Conservation (phyloP, 2,888 invertebrate genomes). For the Philonicus albiceps region DNA sequence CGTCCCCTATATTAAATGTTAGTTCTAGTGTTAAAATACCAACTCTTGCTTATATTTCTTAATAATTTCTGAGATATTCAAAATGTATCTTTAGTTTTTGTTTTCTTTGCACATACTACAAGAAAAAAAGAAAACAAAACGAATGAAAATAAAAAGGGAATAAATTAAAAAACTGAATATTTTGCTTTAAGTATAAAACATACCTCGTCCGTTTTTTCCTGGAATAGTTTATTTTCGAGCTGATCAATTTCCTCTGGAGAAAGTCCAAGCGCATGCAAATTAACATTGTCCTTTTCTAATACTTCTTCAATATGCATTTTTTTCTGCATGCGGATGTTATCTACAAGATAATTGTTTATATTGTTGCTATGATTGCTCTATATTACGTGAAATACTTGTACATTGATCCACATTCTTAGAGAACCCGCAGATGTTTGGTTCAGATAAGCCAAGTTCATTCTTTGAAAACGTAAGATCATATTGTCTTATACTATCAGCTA, state of each 20-base stretch:
- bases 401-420: background rate
- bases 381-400: background rate
- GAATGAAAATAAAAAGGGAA: too few species aligned
- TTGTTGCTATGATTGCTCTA: background rate
- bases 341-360: conserved; percentile 55
- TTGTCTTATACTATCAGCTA: conserved; percentile 47
- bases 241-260: conserved; percentile 67
- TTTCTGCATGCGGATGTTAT: background rate
- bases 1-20: too few species aligned
- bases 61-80: too few species aligned
- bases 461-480: conserved; percentile 37
- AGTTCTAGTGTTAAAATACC: too few species aligned
- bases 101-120: too few species aligned
- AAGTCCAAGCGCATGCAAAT: conserved; percentile 63
- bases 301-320: background rate
- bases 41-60: too few species aligned
- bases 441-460: background rate
- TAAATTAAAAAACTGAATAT: background rate
- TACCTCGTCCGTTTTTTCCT: conserved; percentile 79
- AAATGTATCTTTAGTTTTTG: too few species aligned
- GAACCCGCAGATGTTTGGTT: background rate
- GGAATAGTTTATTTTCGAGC: conserved; percentile 68
- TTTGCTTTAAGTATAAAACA: conserved; percentile 49
- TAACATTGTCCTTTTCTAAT: conserved; percentile 50
- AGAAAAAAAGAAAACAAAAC: too few species aligned